A percentile compares a stretch with the other conserved stretches of the same genome.
Evolutionary conservation across 2,113 vertebrate genomes (phyloP).

Genomic region (Phyllostomus hastatus): DNA sequence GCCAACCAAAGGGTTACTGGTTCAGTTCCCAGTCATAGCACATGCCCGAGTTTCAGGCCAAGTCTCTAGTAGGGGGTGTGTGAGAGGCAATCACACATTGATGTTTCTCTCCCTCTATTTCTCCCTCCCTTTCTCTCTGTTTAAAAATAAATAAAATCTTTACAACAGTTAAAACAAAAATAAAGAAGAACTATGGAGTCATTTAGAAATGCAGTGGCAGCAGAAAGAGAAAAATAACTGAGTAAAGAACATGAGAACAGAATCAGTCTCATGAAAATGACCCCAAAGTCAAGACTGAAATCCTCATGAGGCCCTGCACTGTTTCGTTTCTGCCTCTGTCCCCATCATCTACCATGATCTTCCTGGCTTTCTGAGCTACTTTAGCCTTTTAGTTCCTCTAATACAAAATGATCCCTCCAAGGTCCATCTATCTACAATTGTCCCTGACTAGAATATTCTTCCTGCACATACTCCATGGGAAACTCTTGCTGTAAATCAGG

Average conservation of each 20-base stretch:
- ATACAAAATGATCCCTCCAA: not conserved
- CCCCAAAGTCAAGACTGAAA: not conserved
- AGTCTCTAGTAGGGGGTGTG: too few relatives aligned
- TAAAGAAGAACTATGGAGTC: not conserved
- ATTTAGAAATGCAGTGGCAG: not conserved
- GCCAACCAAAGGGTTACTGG: too few relatives aligned
- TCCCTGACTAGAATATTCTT: not conserved
- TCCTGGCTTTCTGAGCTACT: not conserved
- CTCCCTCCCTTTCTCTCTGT: too few relatives aligned
- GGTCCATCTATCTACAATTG: not conserved
- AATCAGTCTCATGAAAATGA: not conserved
- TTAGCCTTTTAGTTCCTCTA: not conserved
- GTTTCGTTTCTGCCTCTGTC: not conserved
- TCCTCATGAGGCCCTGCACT: not conserved
- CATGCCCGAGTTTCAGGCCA: too few relatives aligned
- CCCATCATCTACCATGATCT: not conserved
- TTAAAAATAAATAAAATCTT: too few relatives aligned
- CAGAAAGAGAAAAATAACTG: not conserved
- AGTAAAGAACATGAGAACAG: not conserved
- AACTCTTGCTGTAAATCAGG: not conserved
- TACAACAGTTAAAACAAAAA: not conserved
- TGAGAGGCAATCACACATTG: too few relatives aligned
- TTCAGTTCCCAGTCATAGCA: too few relatives aligned
- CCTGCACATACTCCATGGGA: not conserved
- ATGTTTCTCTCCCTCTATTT: too few relatives aligned